Base-by-base conservation (phyloP, 2,888 invertebrate genomes). In the Leptodirus hochenwartii region DNA sequence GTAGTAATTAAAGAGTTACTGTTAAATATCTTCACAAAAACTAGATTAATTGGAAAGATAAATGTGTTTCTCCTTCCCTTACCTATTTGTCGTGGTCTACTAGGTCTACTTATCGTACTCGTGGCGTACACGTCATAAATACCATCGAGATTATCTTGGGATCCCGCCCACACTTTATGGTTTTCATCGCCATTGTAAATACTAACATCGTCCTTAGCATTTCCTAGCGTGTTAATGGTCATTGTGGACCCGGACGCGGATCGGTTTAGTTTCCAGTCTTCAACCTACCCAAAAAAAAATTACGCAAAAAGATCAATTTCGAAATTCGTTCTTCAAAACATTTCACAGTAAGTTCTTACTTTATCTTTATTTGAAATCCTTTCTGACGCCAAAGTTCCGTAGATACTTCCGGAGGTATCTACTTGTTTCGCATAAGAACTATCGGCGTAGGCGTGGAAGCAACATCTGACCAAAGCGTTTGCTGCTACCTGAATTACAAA, bases 401-500 rank as follows among this genome's bases (percentile, higher is more conserved):
- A 53, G 30, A 55, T 48, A 39, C 53, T 53, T 27, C 51, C 56
- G 27, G 53, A 72, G 6, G 69, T 69, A 48, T 76, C 75, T 43
- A 81, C 61, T 40, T 81, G 78, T 45, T 79, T 78, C 25, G 84
- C 90, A 53, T 90, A 90, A 40, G 85, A 87, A 43, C 85, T 87
- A 55, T 93, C 93, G 1, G 91, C 91, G 58, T 93, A 95, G 28
- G 93, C 90, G 60, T 93, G 93, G 59, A 95, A 95, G 59, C 91
- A 93, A 58, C 91, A 91, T 44, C 90, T 69, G 39, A 95, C 95
- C 49, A 98, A 68, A 43, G 96, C 95, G 57, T 96, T 90, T 38
- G 96, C 96, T 26, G 96, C 95, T 51, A 88, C 82, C n/a, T n/a
- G n/a, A n/a, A n/a, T n/a, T n/a, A n/a, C n/a, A n/a, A n/a, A n/a